Base-by-base conservation (phyloP, 2,888 invertebrate genomes). In the Parnassius smintheus region DNA sequence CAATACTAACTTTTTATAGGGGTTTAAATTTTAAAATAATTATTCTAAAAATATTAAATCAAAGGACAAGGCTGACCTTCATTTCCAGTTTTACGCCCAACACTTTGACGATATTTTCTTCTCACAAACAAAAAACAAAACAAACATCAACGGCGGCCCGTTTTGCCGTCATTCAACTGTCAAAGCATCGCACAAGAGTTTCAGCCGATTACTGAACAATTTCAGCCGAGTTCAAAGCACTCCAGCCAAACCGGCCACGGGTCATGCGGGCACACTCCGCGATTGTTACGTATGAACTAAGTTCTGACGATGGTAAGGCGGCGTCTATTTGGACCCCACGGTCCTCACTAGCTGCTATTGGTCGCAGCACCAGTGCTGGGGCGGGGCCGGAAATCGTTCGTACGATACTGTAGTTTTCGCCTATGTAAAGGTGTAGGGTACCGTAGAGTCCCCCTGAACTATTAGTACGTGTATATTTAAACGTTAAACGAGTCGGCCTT, bases 61-160 rank as follows among this genome's bases (percentile, higher is more conserved):
- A 48, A 7, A 56, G 3, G 12, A 55, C 9, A 51, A 10, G 22
- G 70, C 83, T 79, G 71, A 88, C 89, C 89, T 89, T 89, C 89
- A 89, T 89, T 73, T 88, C 87, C 74, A 82, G 68, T 73, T 86
- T 86, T 65, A 85, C 83, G 71, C 80, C 81, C 80, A 86, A 82
- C 88, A 87, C 86, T 77, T 83, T 85, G 82, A 68, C 72, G 72
- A 74, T 64, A 77, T 69, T 66, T 67, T 67, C 66, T 71, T 70
- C 65, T 66, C 80, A 84, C 82, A 76, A 77, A 78, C 35, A 80
- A 75, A 77, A 78, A 82, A 73, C 74, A 75, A 75, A 74, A 73
- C 74, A 68, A 72, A 74, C 74, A 77, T 70, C 58, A 64, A 57
- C 64, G 62, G 63, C 63, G 59, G 55, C 66, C 72, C 60, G 66